Evolutionary conservation across 2,797 vertebrate genomes (phyloP).

Genomic region (Neostethus bicornis): DNA sequence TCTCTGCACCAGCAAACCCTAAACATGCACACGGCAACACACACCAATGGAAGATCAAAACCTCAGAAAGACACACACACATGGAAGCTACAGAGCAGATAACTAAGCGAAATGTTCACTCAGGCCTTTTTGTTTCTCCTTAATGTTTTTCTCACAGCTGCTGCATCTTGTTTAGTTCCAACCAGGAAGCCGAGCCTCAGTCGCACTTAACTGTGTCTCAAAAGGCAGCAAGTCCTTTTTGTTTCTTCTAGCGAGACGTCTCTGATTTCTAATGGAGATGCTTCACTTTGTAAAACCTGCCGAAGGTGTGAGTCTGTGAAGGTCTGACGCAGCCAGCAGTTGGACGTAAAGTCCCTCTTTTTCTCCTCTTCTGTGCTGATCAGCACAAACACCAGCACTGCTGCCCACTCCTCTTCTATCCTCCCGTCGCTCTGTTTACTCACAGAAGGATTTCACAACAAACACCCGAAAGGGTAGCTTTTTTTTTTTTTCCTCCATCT

Average conservation of each 20-base stretch:
- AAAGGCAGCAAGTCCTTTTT: constrained; percentile 15
- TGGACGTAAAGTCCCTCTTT: constrained; percentile 29
- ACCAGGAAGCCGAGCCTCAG: constrained; percentile 22
- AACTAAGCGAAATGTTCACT: background rate
- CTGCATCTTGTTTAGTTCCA: constrained; percentile 3
- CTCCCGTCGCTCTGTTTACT: constrained; percentile 60
- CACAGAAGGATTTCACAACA: constrained; percentile 27
- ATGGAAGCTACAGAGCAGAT: background rate
- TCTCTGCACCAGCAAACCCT: background rate
- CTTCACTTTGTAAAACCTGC: no score
- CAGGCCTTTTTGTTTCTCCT: background rate
- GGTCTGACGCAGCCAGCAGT: constrained; percentile 50
- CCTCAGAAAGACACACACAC: background rate
- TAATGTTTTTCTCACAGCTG: background rate
- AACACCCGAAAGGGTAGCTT: constrained; percentile 10
- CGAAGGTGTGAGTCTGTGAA: constrained; percentile 28
- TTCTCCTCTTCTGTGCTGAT: constrained; percentile 30
- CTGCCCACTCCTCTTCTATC: constrained; percentile 58
- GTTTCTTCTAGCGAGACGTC: no score
- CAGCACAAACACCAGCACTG: constrained; percentile 67
- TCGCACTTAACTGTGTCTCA: constrained; percentile 17
- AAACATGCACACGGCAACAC: background rate
- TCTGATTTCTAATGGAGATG: no score
- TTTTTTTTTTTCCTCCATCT: no score
- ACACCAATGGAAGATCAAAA: background rate